Percentiles rank a stretch among this genome's conserved stretches.
These are phyloP conservation scores for Belgica antarctica DNA, from an alignment of 2,888 invertebrate genomes.

Conservation along the genomic window DNA sequence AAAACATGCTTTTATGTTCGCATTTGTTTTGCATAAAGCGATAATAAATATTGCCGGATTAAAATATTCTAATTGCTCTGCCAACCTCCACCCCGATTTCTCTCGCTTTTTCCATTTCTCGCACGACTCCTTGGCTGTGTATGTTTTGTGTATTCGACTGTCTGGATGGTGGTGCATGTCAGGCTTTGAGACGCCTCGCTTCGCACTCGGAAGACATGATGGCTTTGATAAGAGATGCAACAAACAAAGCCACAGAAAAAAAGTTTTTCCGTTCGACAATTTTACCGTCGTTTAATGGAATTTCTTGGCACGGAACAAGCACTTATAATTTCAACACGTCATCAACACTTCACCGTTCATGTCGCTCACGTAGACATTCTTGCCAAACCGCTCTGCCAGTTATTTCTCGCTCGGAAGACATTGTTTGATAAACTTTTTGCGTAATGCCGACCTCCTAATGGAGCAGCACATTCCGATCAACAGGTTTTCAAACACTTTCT, in stretches of 20 bases:
- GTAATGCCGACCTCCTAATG: neutral
- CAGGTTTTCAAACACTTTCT: slow-evolving; percentile 14
- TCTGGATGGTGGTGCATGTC: neutral
- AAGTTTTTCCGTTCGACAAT: neutral
- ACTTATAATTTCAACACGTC: no score
- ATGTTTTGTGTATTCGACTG: slow-evolving; percentile 15
- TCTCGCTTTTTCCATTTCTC: no score
- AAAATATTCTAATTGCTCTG: slow-evolving; percentile 29
- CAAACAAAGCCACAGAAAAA: neutral
- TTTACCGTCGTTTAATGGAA: neutral
- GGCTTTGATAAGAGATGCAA: neutral
- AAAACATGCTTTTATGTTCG: slow-evolving; percentile 13
- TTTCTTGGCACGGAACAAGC: neutral
- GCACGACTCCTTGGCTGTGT: neutral
- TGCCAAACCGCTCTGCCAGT: neutral
- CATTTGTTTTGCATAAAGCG: slow-evolving; percentile 21
- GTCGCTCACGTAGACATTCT: neutral
- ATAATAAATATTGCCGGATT: slow-evolving; percentile 12
- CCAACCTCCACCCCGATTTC: neutral
- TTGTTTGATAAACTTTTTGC: neutral
- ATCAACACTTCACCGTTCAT: no score
- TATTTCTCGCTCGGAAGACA: neutral
- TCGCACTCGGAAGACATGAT: neutral
- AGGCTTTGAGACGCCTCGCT: neutral
- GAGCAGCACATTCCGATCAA: neutral